phyloP scores from a whole-genome alignment of 1,140 invertebrate species.

The Calliphora vicina region DNA sequence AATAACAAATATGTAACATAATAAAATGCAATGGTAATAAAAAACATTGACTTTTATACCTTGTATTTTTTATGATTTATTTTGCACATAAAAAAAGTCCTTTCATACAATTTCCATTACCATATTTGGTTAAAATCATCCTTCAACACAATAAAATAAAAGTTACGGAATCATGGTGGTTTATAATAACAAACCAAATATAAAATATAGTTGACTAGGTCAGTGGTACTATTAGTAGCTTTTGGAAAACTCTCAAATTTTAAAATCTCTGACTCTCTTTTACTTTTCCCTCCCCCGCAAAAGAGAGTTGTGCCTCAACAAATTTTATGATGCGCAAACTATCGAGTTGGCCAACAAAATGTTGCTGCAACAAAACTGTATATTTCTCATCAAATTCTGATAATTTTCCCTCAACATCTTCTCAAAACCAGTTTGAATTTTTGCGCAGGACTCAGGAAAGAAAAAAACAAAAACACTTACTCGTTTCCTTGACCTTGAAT shows the following conservation, averaged over 20 bases:
- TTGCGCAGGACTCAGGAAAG: neutral
- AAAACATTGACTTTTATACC: too few species aligned
- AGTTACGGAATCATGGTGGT: neutral
- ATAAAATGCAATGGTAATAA: too few species aligned
- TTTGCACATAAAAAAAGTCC: too few species aligned
- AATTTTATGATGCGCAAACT: neutral
- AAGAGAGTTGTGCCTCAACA: neutral
- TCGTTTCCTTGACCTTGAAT: constrained; percentile 27
- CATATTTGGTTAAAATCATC: constrained; percentile 4
- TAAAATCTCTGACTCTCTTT: neutral
- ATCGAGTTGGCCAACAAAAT: neutral
- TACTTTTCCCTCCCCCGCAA: too few species aligned
- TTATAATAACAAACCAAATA: too few species aligned
- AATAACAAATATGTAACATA: too few species aligned
- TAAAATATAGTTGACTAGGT: constrained; percentile 26
- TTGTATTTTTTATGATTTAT: too few species aligned
- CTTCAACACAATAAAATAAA: neutral
- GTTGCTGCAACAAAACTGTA: constrained; percentile 10
- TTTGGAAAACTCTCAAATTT: neutral
- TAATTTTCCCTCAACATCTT: neutral
- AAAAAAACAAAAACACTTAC: neutral
- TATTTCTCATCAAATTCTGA: neutral
- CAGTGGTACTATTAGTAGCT: neutral
- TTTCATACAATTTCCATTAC: neutral
- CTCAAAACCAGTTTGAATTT: neutral